A percentile compares a stretch with the other conserved stretches of the same genome.
These are phyloP conservation scores for Encarsia formosa DNA, from an alignment of 2,888 invertebrate species.

Conservation along the genomic window DNA sequence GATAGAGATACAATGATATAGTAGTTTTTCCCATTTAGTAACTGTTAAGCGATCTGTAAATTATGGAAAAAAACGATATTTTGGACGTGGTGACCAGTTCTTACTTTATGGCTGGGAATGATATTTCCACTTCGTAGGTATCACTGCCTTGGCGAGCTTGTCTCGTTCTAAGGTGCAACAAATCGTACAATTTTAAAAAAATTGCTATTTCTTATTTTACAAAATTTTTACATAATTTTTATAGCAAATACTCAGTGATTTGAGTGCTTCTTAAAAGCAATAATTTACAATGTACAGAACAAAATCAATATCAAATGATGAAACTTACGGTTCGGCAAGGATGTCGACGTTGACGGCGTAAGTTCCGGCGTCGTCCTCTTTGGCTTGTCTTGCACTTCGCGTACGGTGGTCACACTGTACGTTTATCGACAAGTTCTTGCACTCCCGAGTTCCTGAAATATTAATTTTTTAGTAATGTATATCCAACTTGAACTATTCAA, in stretches of 20 bases:
- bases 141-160: constrained; percentile 84
- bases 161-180: constrained; percentile 60
- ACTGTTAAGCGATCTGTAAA: constrained; percentile 26
- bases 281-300: constrained; percentile 13
- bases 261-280: neutral
- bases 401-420: constrained; percentile 85
- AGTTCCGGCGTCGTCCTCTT: constrained; percentile 69
- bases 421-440: constrained; percentile 84
- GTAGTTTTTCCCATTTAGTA: constrained; percentile 25
- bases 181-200: constrained; percentile 23
- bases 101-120: constrained; percentile 91
- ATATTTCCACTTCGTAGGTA: constrained; percentile 86
- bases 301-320: too few species aligned
- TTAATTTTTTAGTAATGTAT: neutral
- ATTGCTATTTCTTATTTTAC: constrained; percentile 32
- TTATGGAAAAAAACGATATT: constrained; percentile 11
- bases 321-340: constrained; percentile 80
- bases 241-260: neutral
- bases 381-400: constrained; percentile 49
- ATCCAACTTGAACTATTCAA: neutral
- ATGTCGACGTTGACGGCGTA: constrained; percentile 79
- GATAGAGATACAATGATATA: constrained; percentile 7
- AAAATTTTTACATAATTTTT: constrained; percentile 7
- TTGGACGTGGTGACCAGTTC: constrained; percentile 36
- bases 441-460: constrained; percentile 67